These are phyloP conservation scores for Acleris laterana DNA, from an alignment of 2,888 invertebrate genomes.

Conservation along the genomic window DNA sequence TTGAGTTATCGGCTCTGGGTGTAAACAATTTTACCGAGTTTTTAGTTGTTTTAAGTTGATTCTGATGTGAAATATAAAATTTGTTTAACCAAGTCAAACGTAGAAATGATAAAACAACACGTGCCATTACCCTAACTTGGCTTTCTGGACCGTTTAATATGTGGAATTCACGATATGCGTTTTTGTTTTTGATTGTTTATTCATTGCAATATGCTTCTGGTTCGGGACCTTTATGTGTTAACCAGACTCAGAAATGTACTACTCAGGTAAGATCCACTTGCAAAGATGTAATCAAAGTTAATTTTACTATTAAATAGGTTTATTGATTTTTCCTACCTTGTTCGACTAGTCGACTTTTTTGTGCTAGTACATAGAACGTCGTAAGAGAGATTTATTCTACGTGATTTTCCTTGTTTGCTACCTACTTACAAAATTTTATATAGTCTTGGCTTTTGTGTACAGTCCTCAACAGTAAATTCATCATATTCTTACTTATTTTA, in stretches of 20 bases:
- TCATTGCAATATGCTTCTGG: constrained; percentile 57
- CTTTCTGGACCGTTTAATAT: constrained; percentile 40
- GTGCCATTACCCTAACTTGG: constrained; percentile 29
- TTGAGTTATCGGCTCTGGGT: constrained; percentile 26
- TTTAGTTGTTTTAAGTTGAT: constrained; percentile 38
- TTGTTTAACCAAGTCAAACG: constrained; percentile 27
- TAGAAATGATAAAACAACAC: constrained; percentile 39
- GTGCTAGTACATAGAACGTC: background rate
- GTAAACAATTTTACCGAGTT: constrained; percentile 44
- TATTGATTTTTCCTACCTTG: constrained; percentile 29
- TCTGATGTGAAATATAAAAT: constrained; percentile 34
- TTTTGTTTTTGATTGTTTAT: constrained; percentile 56
- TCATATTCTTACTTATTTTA: background rate
- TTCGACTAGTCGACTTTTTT: background rate
- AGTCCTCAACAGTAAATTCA: background rate
- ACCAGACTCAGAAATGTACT: constrained; percentile 62
- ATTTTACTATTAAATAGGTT: background rate
- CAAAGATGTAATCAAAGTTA: no score
- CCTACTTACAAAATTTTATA: background rate
- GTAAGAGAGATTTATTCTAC: background rate
- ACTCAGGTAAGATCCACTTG: constrained; percentile 59
- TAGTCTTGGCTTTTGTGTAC: background rate
- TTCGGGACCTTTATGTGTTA: constrained; percentile 59
- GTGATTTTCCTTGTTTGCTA: constrained; percentile 6
- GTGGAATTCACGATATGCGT: constrained; percentile 54